Percentiles rank a stretch among this genome's conserved stretches.
Conservation (phyloP, 2,797 vertebrate genomes). For the Amblyraja radiata region DNA sequence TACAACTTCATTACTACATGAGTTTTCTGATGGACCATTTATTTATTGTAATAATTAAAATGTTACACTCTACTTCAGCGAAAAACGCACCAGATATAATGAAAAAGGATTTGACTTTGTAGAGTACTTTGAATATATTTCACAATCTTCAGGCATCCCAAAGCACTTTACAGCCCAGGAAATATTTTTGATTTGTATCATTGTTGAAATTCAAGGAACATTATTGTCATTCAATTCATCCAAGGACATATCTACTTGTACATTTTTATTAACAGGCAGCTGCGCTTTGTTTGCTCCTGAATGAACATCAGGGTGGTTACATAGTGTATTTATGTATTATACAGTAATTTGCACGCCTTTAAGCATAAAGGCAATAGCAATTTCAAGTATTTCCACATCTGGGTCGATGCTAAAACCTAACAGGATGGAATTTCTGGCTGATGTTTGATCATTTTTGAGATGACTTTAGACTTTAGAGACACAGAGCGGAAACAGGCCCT, state of each 20-base stretch:
- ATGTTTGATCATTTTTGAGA: background rate
- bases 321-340: background rate
- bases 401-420: background rate
- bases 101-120: too few species aligned
- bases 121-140: too few species aligned
- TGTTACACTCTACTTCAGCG: background rate
- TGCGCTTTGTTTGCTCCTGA: background rate
- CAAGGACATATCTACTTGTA: background rate
- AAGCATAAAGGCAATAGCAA: background rate
- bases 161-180: too few species aligned
- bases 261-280: background rate
- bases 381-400: background rate
- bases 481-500: too few species aligned
- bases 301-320: background rate
- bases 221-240: background rate
- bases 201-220: too few species aligned
- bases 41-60: background rate
- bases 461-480: too few species aligned
- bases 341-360: background rate
- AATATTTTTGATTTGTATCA: too few species aligned
- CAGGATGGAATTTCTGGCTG: background rate
- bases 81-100: background rate
- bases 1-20: background rate
- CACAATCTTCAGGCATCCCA: too few species aligned
- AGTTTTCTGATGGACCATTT: background rate